phyloP scores from a whole-genome alignment of 2,888 invertebrate species.

The Bibio marci region DNA sequence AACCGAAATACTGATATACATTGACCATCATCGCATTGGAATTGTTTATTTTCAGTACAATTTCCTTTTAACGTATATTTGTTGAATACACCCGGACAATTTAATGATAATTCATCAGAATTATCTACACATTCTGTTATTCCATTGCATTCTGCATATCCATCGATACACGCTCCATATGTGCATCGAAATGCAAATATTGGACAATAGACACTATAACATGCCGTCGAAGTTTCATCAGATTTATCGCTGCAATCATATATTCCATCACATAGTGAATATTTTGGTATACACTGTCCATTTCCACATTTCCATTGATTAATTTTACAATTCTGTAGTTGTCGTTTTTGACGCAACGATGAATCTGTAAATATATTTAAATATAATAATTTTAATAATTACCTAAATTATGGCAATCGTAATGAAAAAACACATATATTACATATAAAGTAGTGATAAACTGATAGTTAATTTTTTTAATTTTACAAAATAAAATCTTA shows the following conservation, averaged over 20 bases:
- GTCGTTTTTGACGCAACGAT: no score
- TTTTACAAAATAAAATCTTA: no score
- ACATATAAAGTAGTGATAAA: no score
- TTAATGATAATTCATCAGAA: conserved; percentile 4
- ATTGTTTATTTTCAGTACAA: background rate
- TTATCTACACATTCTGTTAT: conserved; percentile 1
- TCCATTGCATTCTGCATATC: conserved; percentile 30
- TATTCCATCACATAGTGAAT: background rate
- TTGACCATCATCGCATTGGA: conserved; percentile 5
- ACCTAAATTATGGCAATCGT: no score
- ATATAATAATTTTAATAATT: no score
- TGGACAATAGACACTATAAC: conserved; percentile 24
- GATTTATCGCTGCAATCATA: background rate
- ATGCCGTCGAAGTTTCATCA: background rate
- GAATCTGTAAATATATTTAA: no score
- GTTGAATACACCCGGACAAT: background rate
- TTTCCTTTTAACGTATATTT: background rate
- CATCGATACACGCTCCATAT: conserved; percentile 41
- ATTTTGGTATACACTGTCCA: background rate
- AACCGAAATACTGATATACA: conserved; percentile 6
- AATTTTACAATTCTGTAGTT: background rate
- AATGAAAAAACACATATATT: no score
- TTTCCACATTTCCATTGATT: background rate
- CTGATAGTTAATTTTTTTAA: no score
- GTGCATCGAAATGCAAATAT: conserved; percentile 37